These are phyloP conservation scores for Apamea epomidion DNA, from an alignment of 2,888 invertebrate genomes.

Conservation along the genomic window DNA sequence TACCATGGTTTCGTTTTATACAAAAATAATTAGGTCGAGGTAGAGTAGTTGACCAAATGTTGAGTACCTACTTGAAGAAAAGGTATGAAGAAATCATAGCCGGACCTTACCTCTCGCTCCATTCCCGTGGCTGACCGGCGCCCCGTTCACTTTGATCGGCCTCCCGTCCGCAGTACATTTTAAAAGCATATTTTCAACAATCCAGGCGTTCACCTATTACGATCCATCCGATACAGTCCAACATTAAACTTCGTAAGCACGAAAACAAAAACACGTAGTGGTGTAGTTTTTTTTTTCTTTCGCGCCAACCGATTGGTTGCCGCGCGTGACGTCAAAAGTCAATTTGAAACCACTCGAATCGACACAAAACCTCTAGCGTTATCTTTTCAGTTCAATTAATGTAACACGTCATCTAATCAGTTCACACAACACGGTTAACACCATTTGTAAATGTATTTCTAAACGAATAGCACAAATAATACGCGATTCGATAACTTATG, in stretches of 20 bases:
- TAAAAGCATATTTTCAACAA: conserved; percentile 85
- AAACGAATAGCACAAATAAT: conserved; percentile 64
- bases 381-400: conserved; percentile 66
- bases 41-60: conserved; percentile 2
- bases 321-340: conserved; percentile 87
- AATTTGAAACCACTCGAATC: conserved; percentile 84
- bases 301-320: conserved; percentile 84
- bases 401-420: conserved; percentile 66
- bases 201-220: conserved; percentile 76
- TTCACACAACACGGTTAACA: conserved; percentile 76
- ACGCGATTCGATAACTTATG: conserved; percentile 46
- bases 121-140: conserved; percentile 83
- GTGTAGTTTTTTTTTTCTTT: conserved; percentile 72
- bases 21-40: neutral
- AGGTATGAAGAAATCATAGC: conserved; percentile 29
- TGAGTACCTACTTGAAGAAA: neutral
- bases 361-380: conserved; percentile 74
- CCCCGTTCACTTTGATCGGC: conserved; percentile 88
- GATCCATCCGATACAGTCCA: conserved; percentile 80
- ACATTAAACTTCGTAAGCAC: conserved; percentile 72
- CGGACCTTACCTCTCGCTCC: conserved; percentile 87
- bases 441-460: conserved; percentile 65
- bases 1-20: conserved; percentile 1
- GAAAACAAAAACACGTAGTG: conserved; percentile 76
- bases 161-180: conserved; percentile 89